Base-by-base conservation (phyloP, 2,888 invertebrate species). In the Aelia acuminata region DNA sequence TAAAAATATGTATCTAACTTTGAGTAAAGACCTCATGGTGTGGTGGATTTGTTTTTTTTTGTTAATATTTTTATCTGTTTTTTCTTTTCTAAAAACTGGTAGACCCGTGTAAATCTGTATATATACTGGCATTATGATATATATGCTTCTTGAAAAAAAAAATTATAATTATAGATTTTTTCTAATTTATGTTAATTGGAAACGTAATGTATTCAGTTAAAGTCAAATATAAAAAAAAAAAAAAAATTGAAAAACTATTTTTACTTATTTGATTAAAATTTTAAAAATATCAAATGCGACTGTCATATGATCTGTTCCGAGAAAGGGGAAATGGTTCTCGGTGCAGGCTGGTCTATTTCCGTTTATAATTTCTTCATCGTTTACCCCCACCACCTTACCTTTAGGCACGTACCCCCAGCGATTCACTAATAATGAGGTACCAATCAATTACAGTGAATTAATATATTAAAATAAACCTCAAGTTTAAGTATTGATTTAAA, bases 331-430 rank as follows among this genome's bases (percentile, higher is more conserved):
- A 80, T 80, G 43, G 80, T 80, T 80, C 80, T 43, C 80, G n/a
- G 35, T 80, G 80, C 63, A 70, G 63, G 63, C 80, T 80, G 43
- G 80, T 39, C 85, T 85, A 85, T 85, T 85, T 85, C 85, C 53
- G 85, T 39, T 80, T 80, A 80, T 80, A n/a, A 80, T 80, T 80
- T 80, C 80, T 80, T 80, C 80, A 80, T 47, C 80, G 53, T 49
- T 31, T 75, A 48, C 43, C 87, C 75, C 87, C 87, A 11, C 53
- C 49, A 39, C 87, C 48, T 48, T 57, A 31, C 86, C 70, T 31
- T 31, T 85, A 53, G 85, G 85, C 63, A 87, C 87, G 87, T 47
- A 87, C 87, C 87, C 87, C 87, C 63, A 39, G 20, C 39, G 47
- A 48, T 47, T n/a, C 20, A 43, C 63, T 87, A 87, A 87, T 87